Evolutionary conservation across 1,140 invertebrate species (phyloP).

Genomic region (Drosophila sp.): DNA sequence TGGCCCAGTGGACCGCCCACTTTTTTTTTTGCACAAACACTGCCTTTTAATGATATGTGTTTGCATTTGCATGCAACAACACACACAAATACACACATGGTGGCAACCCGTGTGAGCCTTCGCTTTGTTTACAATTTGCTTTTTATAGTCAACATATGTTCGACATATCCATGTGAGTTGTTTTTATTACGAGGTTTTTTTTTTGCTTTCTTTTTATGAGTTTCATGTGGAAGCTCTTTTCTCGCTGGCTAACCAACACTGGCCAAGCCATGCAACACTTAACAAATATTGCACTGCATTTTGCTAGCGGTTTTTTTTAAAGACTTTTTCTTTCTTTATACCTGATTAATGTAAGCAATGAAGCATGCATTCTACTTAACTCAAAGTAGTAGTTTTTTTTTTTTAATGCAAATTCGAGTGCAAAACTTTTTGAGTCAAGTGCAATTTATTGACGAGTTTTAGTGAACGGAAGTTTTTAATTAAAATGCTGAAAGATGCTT

Average conservation of each 20-base stretch:
- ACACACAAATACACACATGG: not conserved
- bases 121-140: constrained; percentile 70
- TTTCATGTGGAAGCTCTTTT: constrained; percentile 19
- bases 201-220: constrained; percentile 42
- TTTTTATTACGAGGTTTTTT: constrained; percentile 38
- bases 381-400: constrained; percentile 5
- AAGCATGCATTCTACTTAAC: constrained; percentile 46
- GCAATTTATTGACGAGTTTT: constrained; percentile 45
- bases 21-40: constrained; percentile 29
- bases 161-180: constrained; percentile 58
- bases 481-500: constrained; percentile 26
- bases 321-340: not conserved
- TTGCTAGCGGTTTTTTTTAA: not conserved
- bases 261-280: constrained; percentile 32
- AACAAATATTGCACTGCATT: constrained; percentile 31
- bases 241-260: constrained; percentile 59
- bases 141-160: constrained; percentile 72
- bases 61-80: constrained; percentile 39
- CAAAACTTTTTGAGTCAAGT: constrained; percentile 41
- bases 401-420: constrained; percentile 29
- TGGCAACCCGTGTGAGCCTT: constrained; percentile 22
- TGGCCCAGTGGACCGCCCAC: constrained; percentile 33
- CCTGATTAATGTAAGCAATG: constrained; percentile 57
- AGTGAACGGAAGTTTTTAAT: constrained; percentile 70
- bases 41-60: constrained; percentile 61